Base-by-base conservation (phyloP, 2,797 vertebrate species). In the Anguilla pacifica region DNA sequence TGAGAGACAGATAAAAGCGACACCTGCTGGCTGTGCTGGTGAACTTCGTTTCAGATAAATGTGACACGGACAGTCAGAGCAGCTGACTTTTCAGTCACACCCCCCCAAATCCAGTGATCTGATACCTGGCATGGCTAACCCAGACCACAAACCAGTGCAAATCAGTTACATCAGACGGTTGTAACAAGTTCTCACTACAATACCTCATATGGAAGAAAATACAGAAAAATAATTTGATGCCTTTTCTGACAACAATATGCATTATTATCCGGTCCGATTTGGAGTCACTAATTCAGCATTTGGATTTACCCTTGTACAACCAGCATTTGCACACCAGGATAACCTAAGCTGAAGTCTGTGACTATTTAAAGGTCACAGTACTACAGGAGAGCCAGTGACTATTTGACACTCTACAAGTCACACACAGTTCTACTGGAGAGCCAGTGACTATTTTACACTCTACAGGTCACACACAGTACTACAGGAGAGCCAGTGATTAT, bases 1-100 rank as follows among this genome's bases (percentile, higher is more conserved):
- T 22, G 11, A 81, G 43, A 90, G 90, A 93, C 94, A 94, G 94
- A 94, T 93, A 90, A 95, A 96, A 94, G 95, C 96, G 96, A 95
- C 95, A 95, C 95, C 95, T 95, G 90, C 95, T 96, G 95, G 95
- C 92, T 90, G 92, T 88, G 91, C 67, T 13, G 86, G 87, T 93
- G 86, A 85, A 87, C 86, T 91, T 87, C 89, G 11, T 10, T n/a
- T 53, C 10, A 91, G 72, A 17, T 13, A 17, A 43, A 49, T 89
- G 89, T 88, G 88, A 15, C 59, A 22, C 59, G 6, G 17, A 64
- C 4, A 70, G n/a, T 70, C 6, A 70, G n/a, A 3, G 7, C n/a
- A 35, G 67, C 28, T 72, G n/a, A 10, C 6, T 4, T 53, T 53
- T 11, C 13, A 15, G 17, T 13, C 1, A 17, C 2, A 39, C n/a